Evolutionary conservation across 2,113 vertebrate species (phyloP), one percentile per base, ranked within the genome.

Genomic region (Morone saxatilis): DNA sequence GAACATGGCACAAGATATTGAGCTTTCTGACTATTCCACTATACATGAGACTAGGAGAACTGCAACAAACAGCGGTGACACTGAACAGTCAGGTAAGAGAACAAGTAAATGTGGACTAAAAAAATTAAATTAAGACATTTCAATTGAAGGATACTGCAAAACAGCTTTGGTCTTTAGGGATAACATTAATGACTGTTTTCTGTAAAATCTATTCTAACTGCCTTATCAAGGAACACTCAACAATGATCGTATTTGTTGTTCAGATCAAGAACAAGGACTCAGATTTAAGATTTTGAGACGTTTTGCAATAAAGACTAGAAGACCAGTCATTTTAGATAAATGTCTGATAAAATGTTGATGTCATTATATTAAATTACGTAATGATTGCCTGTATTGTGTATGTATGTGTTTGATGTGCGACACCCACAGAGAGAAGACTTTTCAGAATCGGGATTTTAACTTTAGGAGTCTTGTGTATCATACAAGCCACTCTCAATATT

Each of bases 401-500:
- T 56, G 10, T 19, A 16, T 19, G 36, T 20, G 38, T n/a, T 1
- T 36, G 11, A 57, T 51, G 41, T 57, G 1, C 6, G 2, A 14
- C 31, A 31, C n/a, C 41, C 6, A 59, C 76, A 84, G 69, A 31
- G 6, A 76, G 76, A 74, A 75, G 67, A 76, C 82, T 81, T 36
- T 19, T 91, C 71, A 72, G 48, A 25, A 5, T 78, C 6, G 81
- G 48, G 17, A 41, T 74, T 45, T 1, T 81, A 47, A 79, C 47
- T 47, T 76, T 89, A 31, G 89, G 61, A n/a, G n/a, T 71, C 17
- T 11, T 92, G 54, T 90, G 83, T 2, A 56, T 89, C 16, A 6
- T 83, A 51, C 87, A 90, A 67, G 87, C 81, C 8, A 13, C 8
- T 53, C 85, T 90, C 17, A 86, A 89, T 16, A 8, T 89, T 66